phyloP scores from a whole-genome alignment of 92 coral and sea anemone species.

The Heteractis magnifica region DNA sequence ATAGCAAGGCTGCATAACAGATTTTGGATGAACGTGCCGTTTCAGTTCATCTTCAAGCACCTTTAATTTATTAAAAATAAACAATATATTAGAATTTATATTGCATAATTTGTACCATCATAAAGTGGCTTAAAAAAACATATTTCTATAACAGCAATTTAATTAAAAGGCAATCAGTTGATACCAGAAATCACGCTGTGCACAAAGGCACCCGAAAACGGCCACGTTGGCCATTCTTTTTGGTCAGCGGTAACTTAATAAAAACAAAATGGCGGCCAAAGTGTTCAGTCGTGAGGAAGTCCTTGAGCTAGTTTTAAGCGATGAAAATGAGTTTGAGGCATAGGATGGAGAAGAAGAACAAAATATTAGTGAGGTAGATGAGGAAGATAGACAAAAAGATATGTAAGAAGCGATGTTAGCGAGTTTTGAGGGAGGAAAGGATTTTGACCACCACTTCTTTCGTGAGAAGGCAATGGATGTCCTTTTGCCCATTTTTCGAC shows the following conservation, averaged over 20 bases:
- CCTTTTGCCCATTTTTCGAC: not conserved
- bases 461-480: not conserved
- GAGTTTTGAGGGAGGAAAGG: not conserved
- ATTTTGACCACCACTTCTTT: not conserved
- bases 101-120: no score
- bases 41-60: constrained; percentile 15
- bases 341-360: not conserved
- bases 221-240: no score
- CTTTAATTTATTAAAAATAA: not conserved
- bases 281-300: not conserved
- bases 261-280: not conserved
- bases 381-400: not conserved
- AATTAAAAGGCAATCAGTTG: no score
- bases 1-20: constrained; percentile 5
- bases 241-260: not conserved
- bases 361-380: not conserved
- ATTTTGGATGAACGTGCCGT: not conserved
- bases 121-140: not conserved
- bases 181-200: no score
- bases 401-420: not conserved
- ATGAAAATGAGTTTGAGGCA: not conserved
- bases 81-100: no score
- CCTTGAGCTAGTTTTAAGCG: not conserved
- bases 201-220: not conserved
- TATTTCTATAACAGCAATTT: no score